Evolutionary conservation across 2,797 vertebrate species (phyloP).

Genomic region (Acanthopagrus latus): DNA sequence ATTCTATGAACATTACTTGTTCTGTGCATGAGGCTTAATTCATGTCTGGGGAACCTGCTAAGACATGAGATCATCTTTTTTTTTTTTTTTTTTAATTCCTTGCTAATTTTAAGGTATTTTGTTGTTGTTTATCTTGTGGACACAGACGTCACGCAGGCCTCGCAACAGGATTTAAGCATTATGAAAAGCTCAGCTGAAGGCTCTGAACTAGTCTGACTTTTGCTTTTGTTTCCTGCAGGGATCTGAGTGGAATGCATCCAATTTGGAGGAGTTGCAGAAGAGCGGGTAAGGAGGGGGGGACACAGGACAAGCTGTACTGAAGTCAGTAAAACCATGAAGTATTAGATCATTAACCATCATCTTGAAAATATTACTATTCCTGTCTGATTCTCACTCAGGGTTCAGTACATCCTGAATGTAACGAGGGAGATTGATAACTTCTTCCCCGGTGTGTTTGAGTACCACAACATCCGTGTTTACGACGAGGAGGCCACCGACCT

Average conservation of each 20-base stretch:
- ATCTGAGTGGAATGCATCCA: constrained; percentile 98
- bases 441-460: constrained; percentile 97
- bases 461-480: constrained; percentile 98
- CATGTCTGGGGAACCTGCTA: neutral
- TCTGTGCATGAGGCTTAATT: neutral
- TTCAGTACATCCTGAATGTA: constrained; percentile 97
- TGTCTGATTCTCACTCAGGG: constrained; percentile 78
- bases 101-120: constrained; percentile 54
- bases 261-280: constrained; percentile 96
- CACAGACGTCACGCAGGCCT: constrained; percentile 30
- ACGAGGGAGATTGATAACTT: constrained; percentile 99
- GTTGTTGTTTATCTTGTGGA: constrained; percentile 44
- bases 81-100: neutral
- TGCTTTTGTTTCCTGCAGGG: constrained; percentile 87
- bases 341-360: neutral
- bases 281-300: constrained; percentile 88
- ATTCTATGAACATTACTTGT: constrained; percentile 8
- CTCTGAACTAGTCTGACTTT: constrained; percentile 62
- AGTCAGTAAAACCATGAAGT: constrained; percentile 15
- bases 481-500: constrained; percentile 98
- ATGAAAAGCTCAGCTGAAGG: constrained; percentile 59
- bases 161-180: constrained; percentile 56
- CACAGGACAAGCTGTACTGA: neutral
- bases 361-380: neutral
- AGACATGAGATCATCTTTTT: constrained; percentile 14